These are phyloP conservation scores for Neotragus moschatus DNA, from an alignment of 2,113 vertebrate genomes.

Conservation along the genomic window DNA sequence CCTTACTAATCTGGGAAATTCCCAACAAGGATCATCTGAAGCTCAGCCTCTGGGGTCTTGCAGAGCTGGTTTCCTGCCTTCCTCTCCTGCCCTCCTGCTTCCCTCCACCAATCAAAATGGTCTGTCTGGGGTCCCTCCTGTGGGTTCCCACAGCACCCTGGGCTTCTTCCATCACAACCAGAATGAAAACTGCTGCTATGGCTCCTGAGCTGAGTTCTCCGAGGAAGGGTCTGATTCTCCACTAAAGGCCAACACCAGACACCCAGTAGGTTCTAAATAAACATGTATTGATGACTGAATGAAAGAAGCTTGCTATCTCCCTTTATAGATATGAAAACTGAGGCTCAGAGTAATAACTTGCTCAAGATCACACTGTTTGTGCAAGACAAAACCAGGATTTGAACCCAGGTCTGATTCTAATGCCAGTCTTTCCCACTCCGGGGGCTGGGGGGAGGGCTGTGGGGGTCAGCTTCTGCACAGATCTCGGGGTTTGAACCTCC, in stretches of 20 bases:
- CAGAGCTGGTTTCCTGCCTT: neutral
- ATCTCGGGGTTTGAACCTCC: neutral
- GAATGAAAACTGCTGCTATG: neutral
- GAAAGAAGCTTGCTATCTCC: neutral
- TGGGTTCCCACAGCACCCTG: neutral
- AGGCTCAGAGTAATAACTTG: constrained; percentile 29
- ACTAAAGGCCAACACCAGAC: neutral
- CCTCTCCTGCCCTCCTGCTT: neutral
- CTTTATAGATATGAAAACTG: constrained; percentile 16
- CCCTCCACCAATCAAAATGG: neutral
- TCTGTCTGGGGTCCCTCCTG: neutral
- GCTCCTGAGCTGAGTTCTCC: neutral
- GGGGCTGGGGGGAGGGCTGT: neutral
- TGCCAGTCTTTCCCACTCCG: neutral
- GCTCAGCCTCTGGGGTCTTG: neutral
- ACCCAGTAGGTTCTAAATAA: neutral
- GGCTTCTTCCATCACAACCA: neutral
- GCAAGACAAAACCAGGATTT: neutral
- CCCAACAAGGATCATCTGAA: neutral
- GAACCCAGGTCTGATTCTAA: neutral
- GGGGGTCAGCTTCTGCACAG: neutral
- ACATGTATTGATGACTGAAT: neutral
- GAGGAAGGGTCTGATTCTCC: neutral
- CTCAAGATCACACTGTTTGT: neutral
- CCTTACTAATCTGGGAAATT: neutral